Conservation (phyloP, 2,113 vertebrate species). For the Rattus rattus region DNA sequence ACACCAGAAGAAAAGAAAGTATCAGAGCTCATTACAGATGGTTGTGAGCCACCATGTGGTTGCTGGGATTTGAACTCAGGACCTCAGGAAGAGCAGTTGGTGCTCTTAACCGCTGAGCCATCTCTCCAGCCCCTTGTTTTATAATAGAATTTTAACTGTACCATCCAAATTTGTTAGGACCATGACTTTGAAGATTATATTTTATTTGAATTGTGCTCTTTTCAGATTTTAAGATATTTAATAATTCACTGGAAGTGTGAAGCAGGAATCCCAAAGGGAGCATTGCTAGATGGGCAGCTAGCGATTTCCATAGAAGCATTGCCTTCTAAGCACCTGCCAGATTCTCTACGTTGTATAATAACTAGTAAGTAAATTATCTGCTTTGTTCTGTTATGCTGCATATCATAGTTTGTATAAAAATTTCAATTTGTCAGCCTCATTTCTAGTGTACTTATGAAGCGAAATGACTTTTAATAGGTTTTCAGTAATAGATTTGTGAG, state of each 20-base stretch:
- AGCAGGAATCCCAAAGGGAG: slow-evolving; percentile 47
- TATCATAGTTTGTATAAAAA: slow-evolving; percentile 54
- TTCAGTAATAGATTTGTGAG: slow-evolving; percentile 58
- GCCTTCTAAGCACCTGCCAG: slow-evolving; percentile 56
- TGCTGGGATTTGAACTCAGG: too few relatives aligned
- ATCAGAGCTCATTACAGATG: too few relatives aligned
- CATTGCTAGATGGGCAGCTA: slow-evolving; percentile 71
- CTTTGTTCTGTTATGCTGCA: slow-evolving; percentile 39
- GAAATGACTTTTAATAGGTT: slow-evolving; percentile 44
- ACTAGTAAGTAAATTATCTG: slow-evolving; percentile 79
- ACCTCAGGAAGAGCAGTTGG: too few relatives aligned
- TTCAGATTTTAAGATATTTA: slow-evolving; percentile 84
- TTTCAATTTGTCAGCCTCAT: slow-evolving; percentile 49
- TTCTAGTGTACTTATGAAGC: slow-evolving; percentile 37
- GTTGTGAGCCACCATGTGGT: too few relatives aligned
- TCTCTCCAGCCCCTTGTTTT: too few relatives aligned
- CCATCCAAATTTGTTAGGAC: slow-evolving; percentile 44
- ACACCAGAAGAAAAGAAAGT: too few relatives aligned
- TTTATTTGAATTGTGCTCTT: slow-evolving; percentile 66
- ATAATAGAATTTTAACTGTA: slow-evolving; percentile 37
- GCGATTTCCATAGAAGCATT: slow-evolving; percentile 77
- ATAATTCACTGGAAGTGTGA: slow-evolving; percentile 77
- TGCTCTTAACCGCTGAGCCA: too few relatives aligned
- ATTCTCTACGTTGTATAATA: slow-evolving; percentile 72
- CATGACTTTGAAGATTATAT: slow-evolving; percentile 51